Base-by-base conservation (phyloP, 1,140 invertebrate species). In the Brachionus rubens region DNA sequence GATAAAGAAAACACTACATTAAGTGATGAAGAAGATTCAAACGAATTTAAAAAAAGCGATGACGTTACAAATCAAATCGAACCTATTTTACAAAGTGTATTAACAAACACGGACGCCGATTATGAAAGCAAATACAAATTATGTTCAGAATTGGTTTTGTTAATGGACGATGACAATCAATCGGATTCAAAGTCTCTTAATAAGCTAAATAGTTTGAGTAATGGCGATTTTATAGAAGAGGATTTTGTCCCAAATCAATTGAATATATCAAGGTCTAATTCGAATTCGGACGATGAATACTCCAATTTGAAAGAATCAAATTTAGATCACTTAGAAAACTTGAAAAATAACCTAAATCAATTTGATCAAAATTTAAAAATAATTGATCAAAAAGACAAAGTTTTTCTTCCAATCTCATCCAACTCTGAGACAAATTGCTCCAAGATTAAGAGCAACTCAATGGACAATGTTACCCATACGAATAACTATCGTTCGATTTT, bases 331-430 rank as follows among this genome's bases (percentile, higher is more conserved):
- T 59, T 59, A 19, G 28, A 36, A 36, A 65, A 43, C 24, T 43
- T 65, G 10, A 65, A 65, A 65, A 43, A 65, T 36, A 65, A 65
- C 21, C 40, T 65, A 7, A 65, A 65, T 9, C 36, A 65, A 43
- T 65, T 65, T 43, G 40, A 65, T 43, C 59, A 65, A 43, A 65
- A 65, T 16, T 6, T 65, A 12, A 65, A 65, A 43, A 24, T 65
- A 46, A 65, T 65, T 65, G 36, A 43, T 10, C 59, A 65, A 43
- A 65, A 65, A 43, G 59, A 65, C 19, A 65, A 65, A 65, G 43
- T 43, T 14, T 43, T 65, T 26, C 40, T 65, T 21, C 59, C 59
- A 6, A 65, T 21, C 24, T 19, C 36, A 9, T 36, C 16, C 7
- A 65, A 41, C 9, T 36, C 33, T 62, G 16, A 30, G 0, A 62